A percentile compares a stretch with the other conserved stretches of the same genome.
Evolutionary conservation across 2,888 invertebrate genomes (phyloP).

Genomic region (Agonopterix heracliana): DNA sequence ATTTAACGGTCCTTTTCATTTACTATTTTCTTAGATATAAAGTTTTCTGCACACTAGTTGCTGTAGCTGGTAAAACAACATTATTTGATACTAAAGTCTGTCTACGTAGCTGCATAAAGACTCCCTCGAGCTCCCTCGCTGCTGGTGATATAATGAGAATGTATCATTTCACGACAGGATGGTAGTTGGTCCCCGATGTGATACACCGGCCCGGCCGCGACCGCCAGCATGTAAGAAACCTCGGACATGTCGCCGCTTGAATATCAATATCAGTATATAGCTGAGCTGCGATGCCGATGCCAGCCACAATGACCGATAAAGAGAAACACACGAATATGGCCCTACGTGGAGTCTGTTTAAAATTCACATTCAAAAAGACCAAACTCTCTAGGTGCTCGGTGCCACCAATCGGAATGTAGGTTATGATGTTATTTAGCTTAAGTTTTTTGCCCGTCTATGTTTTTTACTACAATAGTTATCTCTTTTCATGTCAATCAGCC

Average conservation of each 20-base stretch:
- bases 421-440: conserved; percentile 71
- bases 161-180: conserved; percentile 35
- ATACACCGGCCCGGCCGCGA: conserved; percentile 33
- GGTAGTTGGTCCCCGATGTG: conserved; percentile 50
- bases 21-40: not conserved
- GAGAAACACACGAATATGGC: conserved; percentile 66
- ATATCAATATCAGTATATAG: conserved; percentile 70
- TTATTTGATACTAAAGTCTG: too few species aligned
- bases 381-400: conserved; percentile 41
- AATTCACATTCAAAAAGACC: conserved; percentile 62
- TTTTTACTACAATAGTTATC: conserved; percentile 69
- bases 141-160: conserved; percentile 28
- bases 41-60: not conserved
- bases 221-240: conserved; percentile 50
- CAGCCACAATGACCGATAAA: conserved; percentile 68
- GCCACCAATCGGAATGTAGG: conserved; percentile 68
- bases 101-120: too few species aligned
- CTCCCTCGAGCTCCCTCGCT: conserved; percentile 9
- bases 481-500: conserved; percentile 68
- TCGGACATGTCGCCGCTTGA: conserved; percentile 57
- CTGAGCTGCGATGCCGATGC: conserved; percentile 50
- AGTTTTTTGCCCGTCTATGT: conserved; percentile 62
- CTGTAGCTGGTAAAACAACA: too few species aligned
- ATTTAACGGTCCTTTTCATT: conserved; percentile 1
- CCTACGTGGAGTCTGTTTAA: conserved; percentile 61